Conservation (phyloP, 2,888 invertebrate species). For the Matsumyia berberina region DNA sequence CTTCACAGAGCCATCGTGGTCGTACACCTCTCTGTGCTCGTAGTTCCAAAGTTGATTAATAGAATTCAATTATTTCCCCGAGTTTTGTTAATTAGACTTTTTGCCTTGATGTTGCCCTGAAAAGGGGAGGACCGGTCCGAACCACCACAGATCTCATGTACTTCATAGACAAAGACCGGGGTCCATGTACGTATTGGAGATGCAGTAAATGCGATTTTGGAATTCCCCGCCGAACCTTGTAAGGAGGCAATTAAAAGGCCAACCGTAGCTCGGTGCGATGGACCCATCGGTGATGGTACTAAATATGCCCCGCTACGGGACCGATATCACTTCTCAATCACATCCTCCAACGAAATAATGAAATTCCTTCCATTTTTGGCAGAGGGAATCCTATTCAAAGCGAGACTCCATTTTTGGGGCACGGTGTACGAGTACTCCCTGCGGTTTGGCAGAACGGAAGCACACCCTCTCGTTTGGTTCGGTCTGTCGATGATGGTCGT, state of each 20-base stretch:
- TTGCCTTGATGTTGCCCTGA: constrained; percentile 38
- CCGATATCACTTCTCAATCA: constrained; percentile 49
- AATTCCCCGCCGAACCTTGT: constrained; percentile 68
- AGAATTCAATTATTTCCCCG: constrained; percentile 74
- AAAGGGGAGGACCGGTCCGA: constrained; percentile 33
- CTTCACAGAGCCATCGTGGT: neutral
- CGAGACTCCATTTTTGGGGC: constrained; percentile 27
- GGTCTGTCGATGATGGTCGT: neutral
- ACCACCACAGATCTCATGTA: neutral
- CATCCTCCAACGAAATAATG: constrained; percentile 55
- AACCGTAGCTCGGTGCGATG: neutral
- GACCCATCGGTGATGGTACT: constrained; percentile 21
- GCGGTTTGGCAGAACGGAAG: constrained; percentile 49
- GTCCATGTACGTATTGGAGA: constrained; percentile 45
- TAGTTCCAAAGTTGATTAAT: constrained; percentile 71
- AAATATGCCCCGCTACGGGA: constrained; percentile 33
- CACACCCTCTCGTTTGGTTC: constrained; percentile 32
- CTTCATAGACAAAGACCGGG: constrained; percentile 59
- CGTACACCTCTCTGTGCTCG: constrained; percentile 10
- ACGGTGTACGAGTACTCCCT: neutral
- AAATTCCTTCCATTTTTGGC: constrained; percentile 69
- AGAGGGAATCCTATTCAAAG: constrained; percentile 49
- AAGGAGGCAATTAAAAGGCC: constrained; percentile 74
- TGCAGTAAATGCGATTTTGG: constrained; percentile 66
- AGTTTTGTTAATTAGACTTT: constrained; percentile 76